Base-by-base conservation (phyloP, 2,113 vertebrate genomes). In the Pyxicephalus adspersus region DNA sequence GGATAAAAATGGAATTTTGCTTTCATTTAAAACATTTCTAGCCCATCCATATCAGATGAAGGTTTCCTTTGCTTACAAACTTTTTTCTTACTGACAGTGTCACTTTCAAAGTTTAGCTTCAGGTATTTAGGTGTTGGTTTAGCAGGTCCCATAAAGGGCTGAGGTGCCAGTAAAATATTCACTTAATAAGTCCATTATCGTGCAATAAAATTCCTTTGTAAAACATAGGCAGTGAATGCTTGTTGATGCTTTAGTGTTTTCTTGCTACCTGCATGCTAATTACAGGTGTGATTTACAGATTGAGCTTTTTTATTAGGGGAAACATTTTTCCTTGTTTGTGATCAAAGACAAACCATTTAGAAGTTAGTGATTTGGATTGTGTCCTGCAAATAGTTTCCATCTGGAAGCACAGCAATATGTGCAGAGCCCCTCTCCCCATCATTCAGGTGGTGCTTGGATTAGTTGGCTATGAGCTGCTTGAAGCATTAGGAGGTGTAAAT, bases 211-310 rank as follows among this genome's bases (percentile, higher is more conserved):
- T 58, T 67, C 11, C 26, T 67, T 78, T 57, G 64, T 78, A 13
- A 54, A 19, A 7, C 28, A 11, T 78, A 16, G 20, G 51, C 26
- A n/a, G 26, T 29, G 68, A 72, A 31, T 26, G 5, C 51, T 55
- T 16, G 19, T 16, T 26, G 64, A 1, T 31, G 63, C 29, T 34
- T 52, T 77, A 16, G 17, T 38, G 28, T 6, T 71, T 68, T 45
- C 16, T n/a, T 31, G 7, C 52, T 66, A 78, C 64, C 64, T 58
- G 76, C 52, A 16, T 66, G 76, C 64, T 77, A 77, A 77, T 77
- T 77, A 78, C 20, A 78, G 64, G 52, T 78, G 76, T 18, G 64
- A 57, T 57, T 67, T 78, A 66, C 64, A 77, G 25, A 25, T n/a
- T 29, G 50, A 51, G 38, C 16, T 57, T 75, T 75, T 75, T 45